These are phyloP conservation scores for Phymorhynchus buccinoides DNA, from an alignment of 1,140 invertebrate genomes.

Conservation along the genomic window DNA sequence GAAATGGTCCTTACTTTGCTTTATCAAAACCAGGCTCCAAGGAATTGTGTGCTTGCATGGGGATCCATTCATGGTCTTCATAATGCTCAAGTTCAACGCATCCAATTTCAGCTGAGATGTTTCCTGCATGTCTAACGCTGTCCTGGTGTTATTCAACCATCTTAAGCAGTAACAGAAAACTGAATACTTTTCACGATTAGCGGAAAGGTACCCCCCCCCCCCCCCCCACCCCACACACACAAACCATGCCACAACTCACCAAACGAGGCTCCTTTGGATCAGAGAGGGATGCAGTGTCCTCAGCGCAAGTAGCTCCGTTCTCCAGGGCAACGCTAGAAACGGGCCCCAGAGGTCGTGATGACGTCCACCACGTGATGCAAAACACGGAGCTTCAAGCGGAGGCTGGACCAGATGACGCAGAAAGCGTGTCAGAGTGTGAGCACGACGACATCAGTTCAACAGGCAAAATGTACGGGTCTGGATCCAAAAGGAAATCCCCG, in stretches of 20 bases:
- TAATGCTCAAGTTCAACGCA: no score
- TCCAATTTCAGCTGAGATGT: no score
- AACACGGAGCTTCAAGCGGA: not conserved
- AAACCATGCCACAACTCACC: not conserved
- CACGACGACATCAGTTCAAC: not conserved
- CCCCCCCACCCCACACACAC: no score
- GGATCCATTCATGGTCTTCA: no score
- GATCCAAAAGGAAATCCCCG: not conserved
- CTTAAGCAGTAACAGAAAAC: no score
- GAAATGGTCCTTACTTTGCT: no score
- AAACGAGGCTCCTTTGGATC: not conserved
- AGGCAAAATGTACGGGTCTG: not conserved
- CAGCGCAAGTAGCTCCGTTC: not conserved
- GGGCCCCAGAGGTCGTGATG: not conserved
- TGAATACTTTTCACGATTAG: no score
- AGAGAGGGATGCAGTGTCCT: not conserved
- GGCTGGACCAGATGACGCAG: not conserved
- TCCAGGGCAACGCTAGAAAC: not conserved
- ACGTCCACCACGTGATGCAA: not conserved
- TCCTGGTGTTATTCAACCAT: no score
- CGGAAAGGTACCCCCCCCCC: no score
- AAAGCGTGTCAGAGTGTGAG: not conserved
- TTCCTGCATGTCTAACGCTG: no score
- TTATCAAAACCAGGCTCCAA: no score
- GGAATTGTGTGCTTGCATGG: no score